Percentiles rank a stretch among this genome's conserved stretches.
Conservation (phyloP, 2,113 vertebrate species). For the Fulmarus glacialis region DNA sequence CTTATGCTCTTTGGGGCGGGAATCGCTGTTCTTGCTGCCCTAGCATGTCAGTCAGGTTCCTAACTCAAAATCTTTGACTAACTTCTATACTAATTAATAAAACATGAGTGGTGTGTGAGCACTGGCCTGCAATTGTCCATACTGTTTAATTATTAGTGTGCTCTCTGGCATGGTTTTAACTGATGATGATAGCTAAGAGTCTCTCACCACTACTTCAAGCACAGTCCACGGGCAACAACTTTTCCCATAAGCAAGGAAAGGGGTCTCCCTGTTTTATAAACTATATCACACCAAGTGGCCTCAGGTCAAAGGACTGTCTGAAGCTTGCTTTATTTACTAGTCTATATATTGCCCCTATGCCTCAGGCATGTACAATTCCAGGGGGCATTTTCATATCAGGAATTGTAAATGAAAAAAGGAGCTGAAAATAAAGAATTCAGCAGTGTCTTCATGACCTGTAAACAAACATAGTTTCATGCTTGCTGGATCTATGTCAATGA, state of each 20-base stretch:
- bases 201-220: background rate
- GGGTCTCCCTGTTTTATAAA: background rate
- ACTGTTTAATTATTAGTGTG: background rate
- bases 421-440: background rate
- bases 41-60: background rate
- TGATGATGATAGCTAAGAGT: background rate
- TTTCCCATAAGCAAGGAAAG: background rate
- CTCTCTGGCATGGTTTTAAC: background rate
- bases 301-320: background rate
- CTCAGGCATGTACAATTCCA: background rate
- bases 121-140: background rate
- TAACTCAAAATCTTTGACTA: background rate
- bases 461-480: background rate
- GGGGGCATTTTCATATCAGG: background rate
- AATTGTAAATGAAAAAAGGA: background rate
- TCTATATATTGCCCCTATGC: background rate
- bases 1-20: background rate
- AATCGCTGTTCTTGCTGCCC: accelerated
- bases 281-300: background rate
- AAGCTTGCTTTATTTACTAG: background rate
- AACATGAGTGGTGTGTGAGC: accelerated
- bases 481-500: background rate
- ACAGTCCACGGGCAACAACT: background rate
- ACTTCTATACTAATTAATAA: background rate
- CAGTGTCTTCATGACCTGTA: background rate